Base-by-base conservation (phyloP, 2,888 invertebrate species). In the Neria commutata region DNA sequence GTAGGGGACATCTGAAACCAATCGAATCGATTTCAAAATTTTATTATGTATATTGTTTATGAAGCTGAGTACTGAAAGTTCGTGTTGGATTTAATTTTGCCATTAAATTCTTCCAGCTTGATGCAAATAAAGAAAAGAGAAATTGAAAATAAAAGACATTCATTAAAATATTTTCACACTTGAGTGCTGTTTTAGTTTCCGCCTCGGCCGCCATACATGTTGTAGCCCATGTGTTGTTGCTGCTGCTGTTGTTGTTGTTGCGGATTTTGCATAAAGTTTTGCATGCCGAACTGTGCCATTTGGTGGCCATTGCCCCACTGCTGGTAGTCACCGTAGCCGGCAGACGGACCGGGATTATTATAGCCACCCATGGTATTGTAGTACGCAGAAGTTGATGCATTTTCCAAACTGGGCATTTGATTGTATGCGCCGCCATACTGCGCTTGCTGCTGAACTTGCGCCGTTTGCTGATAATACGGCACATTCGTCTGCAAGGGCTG, bases 381-480 rank as follows among this genome's bases (percentile, higher is more conserved):
- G 46, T 64, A 67, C 40, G 58, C 50, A 24, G 57, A 26, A 48
- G 58, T 60, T n/a, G 49, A 54, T 4, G 55, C 24, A 48, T 51
- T 37, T 11, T 16, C 21, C 17, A 29, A 46, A 16, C 25, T 54
- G 16, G 50, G 45, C 60, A 70, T 63, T 60, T 66, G 67, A 54
- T 64, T 69, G 54, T 66, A 58, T 8, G 50, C 60, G 26, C 34
- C 45, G 24, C 40, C 46, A 14, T 62, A 61, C 25, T 48, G 61
- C 11, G 34, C 61, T 16, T 63, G 67, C 6, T 63, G 67, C 5
- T 58, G 67, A 6, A 49, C 61, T 54, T 67, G 56, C 42, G 60
- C 63, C 33, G 68, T 67, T 21, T 67, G 71, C 37, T 71, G 69
- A 50, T 69, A 68, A n/a, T 63, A 69, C 11, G 67, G 64, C 46